These are phyloP conservation scores for Selene dorsalis DNA, from an alignment of 2,797 vertebrate species.

Conservation along the genomic window DNA sequence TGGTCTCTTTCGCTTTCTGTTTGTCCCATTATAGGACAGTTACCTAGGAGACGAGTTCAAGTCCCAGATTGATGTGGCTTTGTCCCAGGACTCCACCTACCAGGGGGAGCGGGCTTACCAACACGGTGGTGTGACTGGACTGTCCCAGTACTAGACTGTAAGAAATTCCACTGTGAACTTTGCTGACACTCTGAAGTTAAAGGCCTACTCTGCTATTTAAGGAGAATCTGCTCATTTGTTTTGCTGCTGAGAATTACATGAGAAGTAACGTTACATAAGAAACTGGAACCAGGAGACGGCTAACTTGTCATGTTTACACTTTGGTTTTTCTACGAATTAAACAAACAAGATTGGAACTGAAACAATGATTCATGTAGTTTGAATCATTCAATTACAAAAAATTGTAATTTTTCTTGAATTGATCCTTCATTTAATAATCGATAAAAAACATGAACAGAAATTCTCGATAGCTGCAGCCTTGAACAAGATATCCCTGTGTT, in stretches of 20 bases:
- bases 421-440: too few relatives aligned
- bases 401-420: too few relatives aligned
- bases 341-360: background rate
- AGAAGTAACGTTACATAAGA: background rate
- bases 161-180: constrained; percentile 68
- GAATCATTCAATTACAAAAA: too few relatives aligned
- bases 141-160: constrained; percentile 99
- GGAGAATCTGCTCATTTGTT: background rate
- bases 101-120: constrained; percentile 98
- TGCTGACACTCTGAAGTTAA: constrained; percentile 21
- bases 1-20: constrained; percentile 32
- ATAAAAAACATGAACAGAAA: too few relatives aligned
- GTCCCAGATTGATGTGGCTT: constrained; percentile 97
- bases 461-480: too few relatives aligned
- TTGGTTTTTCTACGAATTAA: background rate
- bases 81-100: constrained; percentile 98
- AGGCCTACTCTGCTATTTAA: constrained; percentile 4
- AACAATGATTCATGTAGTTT: too few relatives aligned
- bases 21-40: constrained; percentile 88
- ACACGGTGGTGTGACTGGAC: constrained; percentile 95
- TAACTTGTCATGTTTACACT: background rate
- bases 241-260: constrained; percentile 8
- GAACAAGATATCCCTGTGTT: too few relatives aligned
- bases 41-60: constrained; percentile 98
- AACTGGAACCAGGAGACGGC: background rate